These are phyloP conservation scores for Formica exsecta DNA, from an alignment of 1,140 invertebrate genomes.

Conservation along the genomic window DNA sequence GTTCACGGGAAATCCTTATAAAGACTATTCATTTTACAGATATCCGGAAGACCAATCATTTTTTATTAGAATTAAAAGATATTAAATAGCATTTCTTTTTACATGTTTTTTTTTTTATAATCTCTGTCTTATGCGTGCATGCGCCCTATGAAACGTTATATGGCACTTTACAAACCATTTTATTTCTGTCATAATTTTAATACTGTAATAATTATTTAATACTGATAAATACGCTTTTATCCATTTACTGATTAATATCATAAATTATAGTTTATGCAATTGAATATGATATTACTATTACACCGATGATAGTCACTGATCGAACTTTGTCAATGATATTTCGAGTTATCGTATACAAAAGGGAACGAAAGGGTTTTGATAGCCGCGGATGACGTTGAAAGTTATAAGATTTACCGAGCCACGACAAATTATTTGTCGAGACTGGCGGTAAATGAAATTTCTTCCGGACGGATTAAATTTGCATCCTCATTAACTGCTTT, in stretches of 20 bases:
- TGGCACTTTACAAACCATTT: neutral
- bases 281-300: neutral
- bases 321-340: slow-evolving; percentile 16
- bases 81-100: neutral
- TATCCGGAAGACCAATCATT: neutral
- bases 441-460: slow-evolving; percentile 60
- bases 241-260: neutral
- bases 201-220: neutral
- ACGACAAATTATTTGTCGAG: slow-evolving; percentile 64
- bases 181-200: slow-evolving; percentile 1
- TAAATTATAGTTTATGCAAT: neutral
- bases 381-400: slow-evolving; percentile 48
- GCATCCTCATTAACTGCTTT: slow-evolving; percentile 64
- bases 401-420: slow-evolving; percentile 59
- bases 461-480: slow-evolving; percentile 62
- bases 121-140: slow-evolving; percentile 10
- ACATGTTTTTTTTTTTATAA: no score
- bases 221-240: neutral
- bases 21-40: neutral
- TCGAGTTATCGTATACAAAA: neutral
- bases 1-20: neutral
- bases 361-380: slow-evolving; percentile 35
- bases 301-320: neutral
- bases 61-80: neutral
- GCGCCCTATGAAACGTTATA: neutral